Base-by-base conservation (phyloP, 2,797 vertebrate genomes). In the Spondyliosoma cantharus region DNA sequence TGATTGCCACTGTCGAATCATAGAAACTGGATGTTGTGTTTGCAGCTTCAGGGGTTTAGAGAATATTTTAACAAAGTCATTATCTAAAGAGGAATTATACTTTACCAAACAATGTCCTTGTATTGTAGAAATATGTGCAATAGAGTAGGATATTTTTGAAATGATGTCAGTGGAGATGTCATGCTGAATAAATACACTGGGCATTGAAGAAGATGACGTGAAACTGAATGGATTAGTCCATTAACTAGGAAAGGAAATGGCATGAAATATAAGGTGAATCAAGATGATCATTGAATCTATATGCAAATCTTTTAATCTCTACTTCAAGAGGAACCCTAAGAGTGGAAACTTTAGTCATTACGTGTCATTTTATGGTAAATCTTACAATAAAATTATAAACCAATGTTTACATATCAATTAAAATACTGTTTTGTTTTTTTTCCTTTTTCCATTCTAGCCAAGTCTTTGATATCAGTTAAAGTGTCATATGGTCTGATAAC, bases 111-210 rank as follows among this genome's bases (percentile, higher is more conserved):
- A 27, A 29, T 2, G 9, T 52, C 7, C 15, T 25, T 76, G 5
- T 69, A 62, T 59, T 54, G n/a, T 46, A 67, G 20, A 66, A 71
- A 53, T 29, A 37, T 65, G 43, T 71, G 61, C 45, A 65, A 57
- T 73, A 63, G 52, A 54, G 49, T 46, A 49, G 19, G 13, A 81
- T 56, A 61, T 42, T 43, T 32, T 61, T 62, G 16, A 46, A 29
- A 17, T 62, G 12, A 24, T 2, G 27, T 17, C 6, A 14, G 32
- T 29, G 22, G 61, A 65, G 25, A 1, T n/a, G n/a, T 56, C 32
- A 15, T 0, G 0, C 63, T 63, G 14, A 52, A 20, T 53, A n/a
- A 7, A 70, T 25, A 49, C 12, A 72, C 22, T 7, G 0, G 3
- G 12, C 32, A 29, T 3, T 48, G 15, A 27, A 48, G 29, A 20